phyloP scores from a whole-genome alignment of 2,113 vertebrate species.

The Lophotis ruficrista region DNA sequence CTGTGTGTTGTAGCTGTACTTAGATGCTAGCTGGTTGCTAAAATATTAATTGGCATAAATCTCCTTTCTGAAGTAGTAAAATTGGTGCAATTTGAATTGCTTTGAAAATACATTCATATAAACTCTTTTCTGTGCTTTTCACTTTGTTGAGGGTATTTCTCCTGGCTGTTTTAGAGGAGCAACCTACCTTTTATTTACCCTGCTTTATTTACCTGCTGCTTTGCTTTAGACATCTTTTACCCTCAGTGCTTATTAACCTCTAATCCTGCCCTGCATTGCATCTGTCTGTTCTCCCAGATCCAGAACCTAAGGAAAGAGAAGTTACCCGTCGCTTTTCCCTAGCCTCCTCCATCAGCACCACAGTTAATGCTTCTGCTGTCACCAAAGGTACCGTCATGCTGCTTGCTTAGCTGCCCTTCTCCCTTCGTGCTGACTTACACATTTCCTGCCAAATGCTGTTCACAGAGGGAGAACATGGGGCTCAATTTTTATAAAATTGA shows the following conservation, averaged over 20 bases:
- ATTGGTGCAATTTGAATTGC: neutral
- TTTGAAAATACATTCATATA: neutral
- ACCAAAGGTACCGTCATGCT: slow-evolving; percentile 85
- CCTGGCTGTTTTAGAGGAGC: neutral
- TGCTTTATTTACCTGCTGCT: no score
- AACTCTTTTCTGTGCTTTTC: neutral
- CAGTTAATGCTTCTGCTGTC: slow-evolving; percentile 77
- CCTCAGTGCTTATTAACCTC: slow-evolving; percentile 46
- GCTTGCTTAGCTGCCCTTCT: slow-evolving; percentile 28
- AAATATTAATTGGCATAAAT: neutral
- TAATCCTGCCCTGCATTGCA: slow-evolving; percentile 66
- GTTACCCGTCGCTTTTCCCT: slow-evolving; percentile 89
- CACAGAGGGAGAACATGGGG: neutral
- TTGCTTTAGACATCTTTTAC: slow-evolving; percentile 42
- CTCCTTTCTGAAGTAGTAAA: neutral
- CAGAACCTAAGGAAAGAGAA: slow-evolving; percentile 83
- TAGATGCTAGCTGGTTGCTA: neutral
- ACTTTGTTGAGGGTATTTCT: neutral
- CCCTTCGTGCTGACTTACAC: neutral
- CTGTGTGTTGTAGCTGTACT: neutral
- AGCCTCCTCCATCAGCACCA: slow-evolving; percentile 84
- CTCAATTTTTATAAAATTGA: neutral
- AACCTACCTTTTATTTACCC: neutral
- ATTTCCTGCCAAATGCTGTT: neutral
- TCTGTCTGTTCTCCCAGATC: slow-evolving; percentile 77